Conservation (phyloP, 1,140 invertebrate species). For the Berghia stephanieae region DNA sequence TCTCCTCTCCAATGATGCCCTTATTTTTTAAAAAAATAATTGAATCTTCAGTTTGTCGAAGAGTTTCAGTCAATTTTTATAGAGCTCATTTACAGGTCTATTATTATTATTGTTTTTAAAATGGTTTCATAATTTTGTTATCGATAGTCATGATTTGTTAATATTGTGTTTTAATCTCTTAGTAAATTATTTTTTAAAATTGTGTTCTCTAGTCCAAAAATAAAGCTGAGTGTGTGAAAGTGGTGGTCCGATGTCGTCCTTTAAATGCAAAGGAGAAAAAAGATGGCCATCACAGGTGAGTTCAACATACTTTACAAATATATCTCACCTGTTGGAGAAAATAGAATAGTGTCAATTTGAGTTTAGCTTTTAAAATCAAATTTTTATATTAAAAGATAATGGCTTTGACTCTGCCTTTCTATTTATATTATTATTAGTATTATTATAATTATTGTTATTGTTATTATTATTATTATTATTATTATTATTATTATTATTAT, state of each 20-base stretch:
- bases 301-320: not conserved
- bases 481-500: too few relatives aligned
- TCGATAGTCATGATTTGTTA: too few relatives aligned
- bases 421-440: not conserved
- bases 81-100: too few relatives aligned
- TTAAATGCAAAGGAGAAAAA: slow-evolving; percentile 81
- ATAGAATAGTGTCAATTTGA: not conserved
- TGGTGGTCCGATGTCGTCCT: slow-evolving; percentile 90
- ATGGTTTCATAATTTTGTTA: too few relatives aligned
- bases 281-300: slow-evolving; percentile 70
- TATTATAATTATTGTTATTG: not conserved
- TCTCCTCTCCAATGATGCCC: too few relatives aligned
- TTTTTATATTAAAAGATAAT: not conserved
- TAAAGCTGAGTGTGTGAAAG: slow-evolving; percentile 81
- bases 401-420: not conserved
- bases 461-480: not conserved
- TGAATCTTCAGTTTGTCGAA: too few relatives aligned
- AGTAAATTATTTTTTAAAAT: too few relatives aligned
- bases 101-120: too few relatives aligned
- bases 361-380: not conserved
- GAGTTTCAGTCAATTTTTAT: too few relatives aligned
- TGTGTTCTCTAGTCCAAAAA: slow-evolving; percentile 29
- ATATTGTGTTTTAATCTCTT: too few relatives aligned
- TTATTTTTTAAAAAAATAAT: too few relatives aligned
- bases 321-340: not conserved